Base-by-base conservation (phyloP, 2,888 invertebrate species). In the Lepidocyrtinus sp. region DNA sequence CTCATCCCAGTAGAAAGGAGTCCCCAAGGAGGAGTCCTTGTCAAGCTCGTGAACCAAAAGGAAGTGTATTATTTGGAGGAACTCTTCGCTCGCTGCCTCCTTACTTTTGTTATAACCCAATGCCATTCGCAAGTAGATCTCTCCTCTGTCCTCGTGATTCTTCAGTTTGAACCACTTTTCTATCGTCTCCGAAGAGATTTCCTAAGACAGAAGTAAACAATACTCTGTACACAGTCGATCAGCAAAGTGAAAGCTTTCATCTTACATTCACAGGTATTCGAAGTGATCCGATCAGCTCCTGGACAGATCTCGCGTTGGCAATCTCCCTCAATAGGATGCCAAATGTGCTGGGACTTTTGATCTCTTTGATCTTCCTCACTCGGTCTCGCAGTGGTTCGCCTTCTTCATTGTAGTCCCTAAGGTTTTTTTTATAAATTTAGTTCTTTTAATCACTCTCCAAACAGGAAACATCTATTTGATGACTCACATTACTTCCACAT, bases 1-100 rank as follows among this genome's bases (percentile, higher is more conserved):
- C 19, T 77, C 70, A 36, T 83, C 82, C 82, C 82, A 83, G 45
- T 81, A 50, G 25, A 81, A 83, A 1, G 80, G 76, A 15, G 65
- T 72, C 21, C 46, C 70, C 19, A 80, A 25, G 2, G 78, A 12
- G 15, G 27, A 2, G 0, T 71, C 76, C 17, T 63, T 76, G 19
- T 76, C 80, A 17, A 83, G 22, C 26, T 83, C 82, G 25, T 69
- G 26, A 12, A 67, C 67, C 2, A 81, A 1, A 0, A 83, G 62
- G 24, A 80, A 68, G 25, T 83, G 82, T 19, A 81, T 27, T 17
- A 81, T 81, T 68, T 75, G 75, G 0, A 81, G 63, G 21, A 81
- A 81, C 25, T 81, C 81, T 55, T 81, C 81, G 2, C 72, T 68
- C 1, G 81, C 81, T 1, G 81, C 61, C 15, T 81, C 75, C 61